Base-by-base conservation (phyloP, 2,888 invertebrate species). In the Podabrus alpinus region DNA sequence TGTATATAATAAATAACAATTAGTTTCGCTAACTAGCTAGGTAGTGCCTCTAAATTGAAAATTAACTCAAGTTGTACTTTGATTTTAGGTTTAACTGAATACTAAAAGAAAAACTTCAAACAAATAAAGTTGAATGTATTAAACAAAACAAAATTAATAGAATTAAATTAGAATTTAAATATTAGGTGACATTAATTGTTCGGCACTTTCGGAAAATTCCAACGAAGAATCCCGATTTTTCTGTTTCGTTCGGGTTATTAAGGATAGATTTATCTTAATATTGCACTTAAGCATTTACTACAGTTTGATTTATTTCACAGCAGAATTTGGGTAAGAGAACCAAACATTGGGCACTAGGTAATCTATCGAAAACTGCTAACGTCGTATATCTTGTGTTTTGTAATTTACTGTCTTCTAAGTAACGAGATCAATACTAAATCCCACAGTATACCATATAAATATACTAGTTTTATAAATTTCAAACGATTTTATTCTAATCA, bases 11-110 rank as follows among this genome's bases (percentile, higher is more conserved):
- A 21, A 21, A 21, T 21, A 21, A 21, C 21, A 21, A 21, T 21
- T 21, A 21, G 21, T 21, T 21, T 4, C 21, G 21, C 21, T 21
- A 21, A 7, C 21, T 21, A 21, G 21, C 17, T 21, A 72, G 67
- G 25, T 72, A 68, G 68, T 61, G 67, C 21, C 66, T 72, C 17
- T 72, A 61, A 72, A 72, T 67, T 24, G 59, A 67, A 72, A 67
- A 61, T 61, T 59, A 67, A 67, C 62, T 68, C 59, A 61, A 68
- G 72, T 61, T 67, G 67, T 29, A 24, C 61, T 72, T 72, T 72
- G 60, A 72, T 72, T 72, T 67, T 3, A 21, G 3, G 21, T 21
- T 21, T 21, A 21, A 21, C 21, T 21, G 21, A 21, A 21, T 21
- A 21, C 1, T 21, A 21, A 21, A 21, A 21, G 21, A 21, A 21